Conservation (phyloP, 2,113 vertebrate species). For the Syngnathus typhle region DNA sequence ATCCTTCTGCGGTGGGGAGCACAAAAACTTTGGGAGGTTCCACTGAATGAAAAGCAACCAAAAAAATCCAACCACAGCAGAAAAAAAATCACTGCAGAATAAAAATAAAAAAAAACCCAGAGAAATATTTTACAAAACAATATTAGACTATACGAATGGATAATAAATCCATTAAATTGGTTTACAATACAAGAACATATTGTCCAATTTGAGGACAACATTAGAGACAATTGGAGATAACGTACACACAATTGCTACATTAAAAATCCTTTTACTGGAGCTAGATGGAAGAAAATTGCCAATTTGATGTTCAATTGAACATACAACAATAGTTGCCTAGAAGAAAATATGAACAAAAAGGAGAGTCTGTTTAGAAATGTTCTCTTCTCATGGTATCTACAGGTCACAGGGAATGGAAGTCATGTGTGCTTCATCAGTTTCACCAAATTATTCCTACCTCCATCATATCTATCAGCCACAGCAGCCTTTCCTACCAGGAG, state of each 20-base stretch:
- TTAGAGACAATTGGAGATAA: not conserved
- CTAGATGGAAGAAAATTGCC: not conserved
- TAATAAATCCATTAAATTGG: not conserved
- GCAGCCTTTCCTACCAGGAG: slow-evolving; percentile 81
- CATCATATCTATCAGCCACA: slow-evolving; percentile 99
- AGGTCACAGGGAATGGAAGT: slow-evolving; percentile 7
- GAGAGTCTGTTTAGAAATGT: not conserved
- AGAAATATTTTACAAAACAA: not conserved
- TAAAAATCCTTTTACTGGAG: not conserved
- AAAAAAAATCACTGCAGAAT: slow-evolving; percentile 31
- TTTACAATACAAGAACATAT: not conserved
- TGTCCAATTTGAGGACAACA: not conserved
- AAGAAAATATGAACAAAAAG: not conserved
- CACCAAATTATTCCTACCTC: slow-evolving; percentile 78
- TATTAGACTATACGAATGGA: not conserved
- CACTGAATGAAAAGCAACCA: not conserved
- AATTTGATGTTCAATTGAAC: not conserved
- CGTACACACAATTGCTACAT: no score
- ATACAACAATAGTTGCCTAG: not conserved
- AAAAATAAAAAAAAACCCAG: slow-evolving; percentile 8
- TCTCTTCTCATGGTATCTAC: not conserved
- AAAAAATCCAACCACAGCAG: slow-evolving; percentile 38
- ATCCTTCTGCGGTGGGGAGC: no score
- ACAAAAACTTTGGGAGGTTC: no score
- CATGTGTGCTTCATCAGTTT: slow-evolving; percentile 20